Conservation (phyloP, 2,797 vertebrate species). For the Xerus rutilus region DNA sequence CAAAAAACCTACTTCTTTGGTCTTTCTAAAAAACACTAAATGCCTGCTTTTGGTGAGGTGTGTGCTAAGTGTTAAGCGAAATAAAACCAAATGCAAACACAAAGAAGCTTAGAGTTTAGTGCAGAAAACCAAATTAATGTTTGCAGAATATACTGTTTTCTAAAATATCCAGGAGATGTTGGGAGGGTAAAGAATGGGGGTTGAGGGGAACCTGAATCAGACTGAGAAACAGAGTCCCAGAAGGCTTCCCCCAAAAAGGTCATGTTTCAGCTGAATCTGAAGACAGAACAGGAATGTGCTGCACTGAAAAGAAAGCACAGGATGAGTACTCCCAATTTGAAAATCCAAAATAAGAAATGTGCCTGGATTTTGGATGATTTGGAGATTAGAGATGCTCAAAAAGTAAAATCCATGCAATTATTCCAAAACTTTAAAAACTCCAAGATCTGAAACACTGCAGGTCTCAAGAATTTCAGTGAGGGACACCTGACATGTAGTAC, state of each 20-base stretch:
- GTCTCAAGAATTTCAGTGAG: neutral
- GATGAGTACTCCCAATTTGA: neutral
- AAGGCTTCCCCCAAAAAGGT: neutral
- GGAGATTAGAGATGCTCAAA: neutral
- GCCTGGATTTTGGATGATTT: neutral
- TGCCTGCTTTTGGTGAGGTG: neutral
- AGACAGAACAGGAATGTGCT: neutral
- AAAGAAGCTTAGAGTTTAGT: neutral
- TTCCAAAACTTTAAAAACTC: neutral
- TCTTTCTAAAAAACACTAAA: constrained; percentile 9
- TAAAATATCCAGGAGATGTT: neutral
- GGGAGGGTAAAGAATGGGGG: neutral
- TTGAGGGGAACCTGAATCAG: neutral
- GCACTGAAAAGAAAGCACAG: neutral
- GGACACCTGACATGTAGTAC: no score
- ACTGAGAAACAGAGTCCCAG: no score
- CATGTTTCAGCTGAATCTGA: neutral
- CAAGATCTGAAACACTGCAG: neutral
- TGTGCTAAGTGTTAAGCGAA: neutral
- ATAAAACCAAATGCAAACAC: neutral
- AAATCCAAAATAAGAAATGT: neutral
- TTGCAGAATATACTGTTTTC: neutral
- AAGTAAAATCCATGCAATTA: neutral
- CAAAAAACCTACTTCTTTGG: neutral
- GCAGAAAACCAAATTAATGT: neutral